These are phyloP conservation scores for Cyanoliseus patagonus DNA, from an alignment of 2,113 vertebrate genomes.

Conservation along the genomic window DNA sequence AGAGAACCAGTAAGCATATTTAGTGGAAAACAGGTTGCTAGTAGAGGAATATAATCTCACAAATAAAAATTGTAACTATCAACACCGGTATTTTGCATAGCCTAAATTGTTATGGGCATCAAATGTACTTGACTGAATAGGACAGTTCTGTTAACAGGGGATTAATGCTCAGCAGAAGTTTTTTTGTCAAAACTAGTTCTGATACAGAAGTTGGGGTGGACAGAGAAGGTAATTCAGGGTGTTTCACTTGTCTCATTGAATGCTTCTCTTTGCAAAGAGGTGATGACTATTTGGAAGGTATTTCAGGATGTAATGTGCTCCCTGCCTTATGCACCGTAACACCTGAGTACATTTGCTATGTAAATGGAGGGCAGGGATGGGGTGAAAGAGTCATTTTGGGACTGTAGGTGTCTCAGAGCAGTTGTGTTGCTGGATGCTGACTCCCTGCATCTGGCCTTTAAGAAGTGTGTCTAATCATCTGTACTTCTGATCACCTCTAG, in stretches of 20 bases:
- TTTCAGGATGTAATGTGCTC: not conserved
- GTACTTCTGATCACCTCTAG: not conserved
- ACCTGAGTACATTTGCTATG: not conserved
- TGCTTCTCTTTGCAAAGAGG: not conserved
- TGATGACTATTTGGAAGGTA: not conserved
- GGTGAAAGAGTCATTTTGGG: not conserved
- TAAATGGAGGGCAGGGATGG: not conserved
- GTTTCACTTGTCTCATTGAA: not conserved
- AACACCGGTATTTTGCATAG: not conserved
- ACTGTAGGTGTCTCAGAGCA: not conserved
- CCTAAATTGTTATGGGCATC: not conserved
- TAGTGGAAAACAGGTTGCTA: not conserved
- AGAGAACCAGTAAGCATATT: slow-evolving; percentile 26
- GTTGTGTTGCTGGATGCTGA: not conserved
- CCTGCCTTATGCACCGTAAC: not conserved
- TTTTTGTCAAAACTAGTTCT: not conserved
- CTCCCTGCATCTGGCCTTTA: not conserved
- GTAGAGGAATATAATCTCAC: slow-evolving; percentile 1
- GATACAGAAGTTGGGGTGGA: not conserved
- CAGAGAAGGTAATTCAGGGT: not conserved
- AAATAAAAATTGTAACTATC: slow-evolving; percentile 13
- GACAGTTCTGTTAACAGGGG: not conserved
- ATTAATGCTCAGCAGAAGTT: not conserved
- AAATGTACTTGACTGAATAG: not conserved
- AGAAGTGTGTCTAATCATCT: not conserved